phyloP scores from a whole-genome alignment of 1,140 invertebrate species.

The Drosophila arawakana region DNA sequence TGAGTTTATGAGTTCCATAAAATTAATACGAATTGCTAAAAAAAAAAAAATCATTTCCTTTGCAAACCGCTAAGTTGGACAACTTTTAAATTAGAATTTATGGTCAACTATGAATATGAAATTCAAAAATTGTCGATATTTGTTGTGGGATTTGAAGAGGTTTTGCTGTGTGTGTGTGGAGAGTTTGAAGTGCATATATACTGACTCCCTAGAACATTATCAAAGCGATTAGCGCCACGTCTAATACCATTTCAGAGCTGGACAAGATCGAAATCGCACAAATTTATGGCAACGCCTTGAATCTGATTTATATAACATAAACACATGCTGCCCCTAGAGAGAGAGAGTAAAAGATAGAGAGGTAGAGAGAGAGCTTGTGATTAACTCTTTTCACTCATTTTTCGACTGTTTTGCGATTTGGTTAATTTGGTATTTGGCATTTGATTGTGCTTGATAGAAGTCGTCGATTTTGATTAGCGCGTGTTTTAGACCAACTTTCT shows the following conservation, averaged over 20 bases:
- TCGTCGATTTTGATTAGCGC: conserved; percentile 10
- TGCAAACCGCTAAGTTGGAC: too few relatives aligned
- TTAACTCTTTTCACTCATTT: conserved; percentile 4
- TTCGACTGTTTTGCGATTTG: conserved; percentile 19
- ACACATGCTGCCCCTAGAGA: conserved; percentile 28
- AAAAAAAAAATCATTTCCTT: background rate
- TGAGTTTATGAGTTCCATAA: background rate
- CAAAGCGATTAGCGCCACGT: conserved; percentile 59
- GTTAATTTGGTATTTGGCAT: conserved; percentile 15
- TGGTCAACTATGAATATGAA: background rate
- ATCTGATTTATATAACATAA: conserved; percentile 75
- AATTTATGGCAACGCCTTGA: conserved; percentile 63
- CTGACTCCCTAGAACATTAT: conserved; percentile 23
- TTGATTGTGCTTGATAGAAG: conserved; percentile 11
- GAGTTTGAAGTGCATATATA: conserved; percentile 2
- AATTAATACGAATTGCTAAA: background rate
- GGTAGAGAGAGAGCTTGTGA: background rate
- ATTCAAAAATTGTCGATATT: conserved; percentile 12
- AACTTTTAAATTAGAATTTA: conserved; percentile 2
- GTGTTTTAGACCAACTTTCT: conserved; percentile 9
- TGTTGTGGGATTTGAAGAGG: conserved; percentile 31
- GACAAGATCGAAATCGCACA: conserved; percentile 52
- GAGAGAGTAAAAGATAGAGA: too few relatives aligned
- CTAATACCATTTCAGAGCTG: conserved; percentile 1
- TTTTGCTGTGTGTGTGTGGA: conserved; percentile 24